phyloP scores from a whole-genome alignment of 2,113 vertebrate species.

The Polyodon spathula region DNA sequence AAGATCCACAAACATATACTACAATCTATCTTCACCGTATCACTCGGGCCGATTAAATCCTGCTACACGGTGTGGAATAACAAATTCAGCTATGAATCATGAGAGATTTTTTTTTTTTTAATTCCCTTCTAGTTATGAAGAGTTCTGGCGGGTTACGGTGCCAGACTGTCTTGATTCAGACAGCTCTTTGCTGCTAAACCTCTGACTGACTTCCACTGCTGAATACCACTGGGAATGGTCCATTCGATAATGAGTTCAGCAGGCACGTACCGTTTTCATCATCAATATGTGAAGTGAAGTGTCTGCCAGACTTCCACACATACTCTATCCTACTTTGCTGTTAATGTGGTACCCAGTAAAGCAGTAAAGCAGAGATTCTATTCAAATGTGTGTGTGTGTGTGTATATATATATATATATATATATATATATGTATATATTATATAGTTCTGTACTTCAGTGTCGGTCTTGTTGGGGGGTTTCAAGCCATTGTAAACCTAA shows the following conservation, averaged over 20 bases:
- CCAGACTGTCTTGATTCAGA: conserved; percentile 3
- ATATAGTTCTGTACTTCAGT: no score
- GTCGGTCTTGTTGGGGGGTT: no score
- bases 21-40: no score
- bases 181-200: background rate
- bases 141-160: background rate
- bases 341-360: background rate
- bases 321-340: background rate
- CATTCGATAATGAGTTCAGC: conserved; percentile 4
- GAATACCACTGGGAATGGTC: background rate
- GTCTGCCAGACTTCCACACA: background rate
- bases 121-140: background rate
- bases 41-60: background rate
- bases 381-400: no score
- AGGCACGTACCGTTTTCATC: conserved; percentile 1
- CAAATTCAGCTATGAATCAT: conserved; percentile 1
- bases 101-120: background rate
- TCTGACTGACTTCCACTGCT: background rate
- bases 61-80: conserved; percentile 3
- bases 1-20: background rate
- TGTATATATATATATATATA: no score
- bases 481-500: no score
- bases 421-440: no score
- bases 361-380: no score
- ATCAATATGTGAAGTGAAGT: background rate